Evolutionary conservation across 2,797 vertebrate genomes (phyloP), one percentile per base, ranked within the genome.

Genomic region (Acrossocheilus wenchowensis): DNA sequence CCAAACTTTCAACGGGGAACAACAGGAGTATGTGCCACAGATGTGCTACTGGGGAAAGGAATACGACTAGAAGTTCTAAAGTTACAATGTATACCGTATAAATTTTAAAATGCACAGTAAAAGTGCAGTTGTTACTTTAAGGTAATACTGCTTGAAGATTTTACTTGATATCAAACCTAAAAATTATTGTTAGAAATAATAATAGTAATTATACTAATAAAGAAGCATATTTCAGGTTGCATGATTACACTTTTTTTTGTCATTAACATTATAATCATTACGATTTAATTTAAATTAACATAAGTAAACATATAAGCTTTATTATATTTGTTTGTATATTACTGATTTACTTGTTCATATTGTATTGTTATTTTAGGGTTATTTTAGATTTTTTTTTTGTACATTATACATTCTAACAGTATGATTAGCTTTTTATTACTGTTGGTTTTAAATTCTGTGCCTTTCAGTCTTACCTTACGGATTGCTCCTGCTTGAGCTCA

Each of bases 1-100:
- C 19, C 75, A 64, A 50, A 36, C 78, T 87, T 74, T 73, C 77
- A 81, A 84, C 84, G 30, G 30, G 36, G 69, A 71, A 48, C 64
- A 68, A 85, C 73, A 57, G 34, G 66, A 62, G 62, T 73, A 77
- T 80, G 43, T 84, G 60, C 82, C 43, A 48, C 23, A 48, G 8
- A 73, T 83, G 26, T 36, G 43, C 60, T 77, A 50, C 72, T 75
- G 19, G 12, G 72, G 12, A 75, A 34, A 50, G 8, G 34, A 62
- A 39, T 23, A 36, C 6, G 30, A 57, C 52, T 64, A 83, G 52
- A 74, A n/a, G 36, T 57, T 73, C 11, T 30, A 19, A 60, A 72
- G 41, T 21, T 48, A 21, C 15, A 60, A 10, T 23, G 0, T 9
- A 50, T 34, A 21, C 73, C 52, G 45, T 52, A 36, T 41, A n/a